These are phyloP conservation scores for Ostrea denselamellosa DNA, from an alignment of 1,140 invertebrate genomes.

Conservation along the genomic window DNA sequence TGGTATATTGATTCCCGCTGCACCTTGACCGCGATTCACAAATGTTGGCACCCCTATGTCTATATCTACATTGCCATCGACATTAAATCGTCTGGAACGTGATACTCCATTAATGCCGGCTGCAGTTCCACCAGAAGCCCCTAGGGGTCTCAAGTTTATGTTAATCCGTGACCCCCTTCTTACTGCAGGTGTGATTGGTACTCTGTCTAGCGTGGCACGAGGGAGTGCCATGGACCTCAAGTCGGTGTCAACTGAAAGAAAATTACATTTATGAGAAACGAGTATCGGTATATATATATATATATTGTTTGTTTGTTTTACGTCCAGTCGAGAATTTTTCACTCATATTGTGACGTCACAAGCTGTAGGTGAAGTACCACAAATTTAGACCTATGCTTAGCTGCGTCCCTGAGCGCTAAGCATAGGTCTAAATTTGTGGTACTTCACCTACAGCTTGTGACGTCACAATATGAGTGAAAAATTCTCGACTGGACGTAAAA, in stretches of 20 bases:
- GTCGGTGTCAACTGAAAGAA: background rate
- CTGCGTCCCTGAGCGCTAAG: no score
- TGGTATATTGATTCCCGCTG: constrained; percentile 1
- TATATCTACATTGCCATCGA: constrained; percentile 3
- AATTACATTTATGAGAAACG: background rate
- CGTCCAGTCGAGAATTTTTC: no score
- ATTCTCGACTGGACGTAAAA: no score
- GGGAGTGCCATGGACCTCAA: background rate
- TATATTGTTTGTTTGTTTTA: no score
- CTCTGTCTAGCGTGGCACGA: background rate
- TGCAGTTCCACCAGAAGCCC: background rate
- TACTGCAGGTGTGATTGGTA: background rate
- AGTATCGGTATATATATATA: no score
- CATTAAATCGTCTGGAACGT: background rate
- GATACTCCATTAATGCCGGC: background rate
- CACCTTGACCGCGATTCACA: background rate
- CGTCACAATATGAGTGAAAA: no score
- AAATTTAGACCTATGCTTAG: no score
- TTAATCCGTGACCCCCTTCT: background rate
- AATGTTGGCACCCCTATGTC: background rate
- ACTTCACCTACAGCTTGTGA: no score
- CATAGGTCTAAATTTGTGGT: no score
- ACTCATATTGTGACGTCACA: no score
- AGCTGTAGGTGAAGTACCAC: no score
- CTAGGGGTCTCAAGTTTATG: background rate